Evolutionary conservation across 2,888 invertebrate species (phyloP), one percentile per base, ranked within the genome.

Genomic region (Pachliopta kotzebuea): DNA sequence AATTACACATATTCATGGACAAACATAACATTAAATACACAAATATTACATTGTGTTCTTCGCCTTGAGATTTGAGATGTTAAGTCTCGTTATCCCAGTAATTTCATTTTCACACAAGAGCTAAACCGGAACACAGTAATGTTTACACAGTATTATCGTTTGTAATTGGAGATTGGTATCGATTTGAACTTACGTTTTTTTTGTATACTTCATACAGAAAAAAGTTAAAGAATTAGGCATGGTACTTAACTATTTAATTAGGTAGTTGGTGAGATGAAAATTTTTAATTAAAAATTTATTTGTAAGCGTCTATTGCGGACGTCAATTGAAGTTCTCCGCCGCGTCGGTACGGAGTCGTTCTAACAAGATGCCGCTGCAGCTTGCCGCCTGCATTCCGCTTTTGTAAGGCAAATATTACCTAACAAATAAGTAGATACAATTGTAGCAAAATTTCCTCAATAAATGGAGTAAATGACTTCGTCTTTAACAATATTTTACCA

Each of bases 361-460:
- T 57, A 63, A 58, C 42, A 63, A 63, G 53, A 63, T 50, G 52
- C 52, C 23, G 53, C 11, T 20, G 23, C 52, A 53, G 37, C 45
- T 45, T 29, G 45, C 9, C 24, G 57, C 57, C 52, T 37, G 56
- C 53, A 62, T 52, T 62, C 53, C 42, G 29, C 53, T 63, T 37
- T 42, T 45, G 53, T 42, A 63, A 63, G 18, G 57, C 56, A 57
- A 62, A 62, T 37, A 62, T 57, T 62, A 62, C 57, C 57, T 21
- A 20, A 45, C 42, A 57, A 57, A 20, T 37, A 63, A 63, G 42
- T 57, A 57, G 42, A 21, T 52, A 63, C 58, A 49, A 50, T 57
- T 58, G 53, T 58, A 57, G 53, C 20, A 18, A 63, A 63, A 57
- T 63, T 50, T 56, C 11, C 56, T 24, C 56, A 37, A 62, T 56